phyloP scores from a whole-genome alignment of 2,797 vertebrate genomes.

The Channa striata region DNA sequence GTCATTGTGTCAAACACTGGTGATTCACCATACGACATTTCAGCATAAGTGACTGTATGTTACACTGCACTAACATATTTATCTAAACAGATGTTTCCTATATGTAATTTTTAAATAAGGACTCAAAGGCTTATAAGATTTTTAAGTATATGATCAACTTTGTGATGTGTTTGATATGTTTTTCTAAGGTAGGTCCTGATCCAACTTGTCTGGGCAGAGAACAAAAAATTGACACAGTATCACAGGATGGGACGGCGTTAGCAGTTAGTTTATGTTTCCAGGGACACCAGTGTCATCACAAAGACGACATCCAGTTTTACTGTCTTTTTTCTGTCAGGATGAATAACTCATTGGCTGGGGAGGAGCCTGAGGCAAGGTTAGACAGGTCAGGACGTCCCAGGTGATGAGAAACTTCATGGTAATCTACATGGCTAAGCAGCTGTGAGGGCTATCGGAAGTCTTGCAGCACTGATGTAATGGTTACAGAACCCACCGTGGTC shows the following conservation, averaged over 20 bases:
- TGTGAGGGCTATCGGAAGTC: slow-evolving; percentile 20
- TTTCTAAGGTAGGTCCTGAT: too few relatives aligned
- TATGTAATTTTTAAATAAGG: too few relatives aligned
- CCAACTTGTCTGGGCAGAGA: too few relatives aligned
- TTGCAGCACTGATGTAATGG: slow-evolving; percentile 71
- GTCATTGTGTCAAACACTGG: too few relatives aligned
- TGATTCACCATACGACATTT: too few relatives aligned
- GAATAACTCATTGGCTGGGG: slow-evolving; percentile 9
- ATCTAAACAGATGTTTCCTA: too few relatives aligned
- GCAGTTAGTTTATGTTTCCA: not conserved
- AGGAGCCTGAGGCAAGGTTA: slow-evolving; percentile 3
- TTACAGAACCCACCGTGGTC: slow-evolving; percentile 47
- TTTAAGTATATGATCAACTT: too few relatives aligned
- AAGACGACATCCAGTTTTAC: not conserved
- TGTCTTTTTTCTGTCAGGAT: not conserved
- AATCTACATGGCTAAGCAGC: slow-evolving; percentile 59
- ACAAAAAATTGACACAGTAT: too few relatives aligned
- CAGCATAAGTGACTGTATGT: too few relatives aligned
- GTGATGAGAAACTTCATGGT: slow-evolving; percentile 39
- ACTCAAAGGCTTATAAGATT: too few relatives aligned
- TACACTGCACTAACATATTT: too few relatives aligned
- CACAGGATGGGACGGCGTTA: not conserved
- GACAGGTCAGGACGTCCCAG: slow-evolving; percentile 50
- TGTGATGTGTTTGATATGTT: too few relatives aligned
- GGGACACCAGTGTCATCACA: not conserved